Base-by-base conservation (phyloP, 92 coral and sea anemone genomes). In the Phenganax stokvisi region DNA sequence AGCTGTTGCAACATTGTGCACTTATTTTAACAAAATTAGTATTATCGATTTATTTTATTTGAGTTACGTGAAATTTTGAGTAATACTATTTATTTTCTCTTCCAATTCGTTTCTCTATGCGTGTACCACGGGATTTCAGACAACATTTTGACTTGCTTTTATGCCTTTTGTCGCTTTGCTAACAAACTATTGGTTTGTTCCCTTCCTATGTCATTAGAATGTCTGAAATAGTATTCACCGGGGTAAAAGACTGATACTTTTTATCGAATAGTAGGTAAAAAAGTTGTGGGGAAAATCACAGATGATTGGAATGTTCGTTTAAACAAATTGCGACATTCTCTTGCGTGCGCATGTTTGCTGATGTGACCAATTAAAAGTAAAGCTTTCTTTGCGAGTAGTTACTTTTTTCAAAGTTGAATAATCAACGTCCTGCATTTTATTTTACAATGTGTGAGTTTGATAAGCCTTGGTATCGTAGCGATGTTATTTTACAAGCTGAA, bases 391-490 rank as follows among this genome's bases (percentile, higher is more conserved):
- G 13, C 28, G 5, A 53, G 16, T 3, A 30, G 54, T 37, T 37
- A 5, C 47, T 37, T 37, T 37, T 37, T 37, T 37, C 47, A 37
- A 37, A 37, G 47, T 5, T 37, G 47, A 37, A 37, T 37, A 37
- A 37, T 37, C 47, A 5, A 37, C 2, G 47, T 37, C 47, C 47
- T 37, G 2, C 65, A 59, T 3, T 59, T 30, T 10, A 29, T 7
- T 51, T 73, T 72, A 59, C 56, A 37, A 79, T 79, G 83, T 68
- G 51, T 13, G 83, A 79, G 44, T 79, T 79, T 64, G 13, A 59
- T 7, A 63, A 65, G 53, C 83, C 83, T 12, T 79, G 83, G 83
- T 79, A 79, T 57, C 83, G 83, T 16, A 79, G 83, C 44, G 83
- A 79, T 56, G 83, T 79, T 31, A 79, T 79, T 56, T 29, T 79